Percentiles rank a stretch among this genome's conserved stretches.
Conservation (phyloP, 2,888 invertebrate species). For the Drosophila tripunctata region DNA sequence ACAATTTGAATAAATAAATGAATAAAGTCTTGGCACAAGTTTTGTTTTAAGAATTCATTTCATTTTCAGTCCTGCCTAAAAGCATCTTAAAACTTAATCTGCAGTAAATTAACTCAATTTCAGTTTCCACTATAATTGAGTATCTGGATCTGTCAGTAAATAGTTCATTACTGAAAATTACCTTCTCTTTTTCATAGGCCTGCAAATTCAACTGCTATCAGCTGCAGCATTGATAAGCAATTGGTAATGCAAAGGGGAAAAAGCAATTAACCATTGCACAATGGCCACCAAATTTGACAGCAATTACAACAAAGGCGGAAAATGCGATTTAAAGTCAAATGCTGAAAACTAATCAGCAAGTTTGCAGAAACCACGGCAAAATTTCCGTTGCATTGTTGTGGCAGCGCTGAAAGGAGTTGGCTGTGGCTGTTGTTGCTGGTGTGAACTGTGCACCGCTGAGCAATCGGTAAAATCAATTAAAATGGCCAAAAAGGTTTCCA, state of each 20-base stretch:
- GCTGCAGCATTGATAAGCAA: neutral
- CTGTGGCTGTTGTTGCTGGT: neutral
- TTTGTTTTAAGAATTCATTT: neutral
- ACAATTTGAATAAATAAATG: no score
- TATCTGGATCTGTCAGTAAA: neutral
- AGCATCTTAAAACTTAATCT: no score
- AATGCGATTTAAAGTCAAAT: conserved; percentile 27
- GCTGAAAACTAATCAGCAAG: conserved; percentile 56
- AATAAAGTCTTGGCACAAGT: no score
- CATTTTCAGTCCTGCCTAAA: no score
- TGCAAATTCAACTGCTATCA: neutral
- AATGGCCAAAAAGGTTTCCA: conserved; percentile 28
- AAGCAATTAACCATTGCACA: conserved; percentile 54
- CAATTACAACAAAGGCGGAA: conserved; percentile 6
- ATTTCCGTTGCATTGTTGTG: conserved; percentile 37
- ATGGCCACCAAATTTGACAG: conserved; percentile 38
- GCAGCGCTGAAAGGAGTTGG: conserved; percentile 54
- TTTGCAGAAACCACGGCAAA: conserved; percentile 21
- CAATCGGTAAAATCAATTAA: conserved; percentile 67
- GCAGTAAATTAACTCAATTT: no score
- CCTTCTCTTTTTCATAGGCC: neutral
- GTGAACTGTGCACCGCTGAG: conserved; percentile 17
- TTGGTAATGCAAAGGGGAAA: conserved; percentile 21
- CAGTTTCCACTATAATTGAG: no score
- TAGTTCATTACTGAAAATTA: neutral